phyloP scores from a whole-genome alignment of 2,797 vertebrate species.

The Gallinago nigripennis region DNA sequence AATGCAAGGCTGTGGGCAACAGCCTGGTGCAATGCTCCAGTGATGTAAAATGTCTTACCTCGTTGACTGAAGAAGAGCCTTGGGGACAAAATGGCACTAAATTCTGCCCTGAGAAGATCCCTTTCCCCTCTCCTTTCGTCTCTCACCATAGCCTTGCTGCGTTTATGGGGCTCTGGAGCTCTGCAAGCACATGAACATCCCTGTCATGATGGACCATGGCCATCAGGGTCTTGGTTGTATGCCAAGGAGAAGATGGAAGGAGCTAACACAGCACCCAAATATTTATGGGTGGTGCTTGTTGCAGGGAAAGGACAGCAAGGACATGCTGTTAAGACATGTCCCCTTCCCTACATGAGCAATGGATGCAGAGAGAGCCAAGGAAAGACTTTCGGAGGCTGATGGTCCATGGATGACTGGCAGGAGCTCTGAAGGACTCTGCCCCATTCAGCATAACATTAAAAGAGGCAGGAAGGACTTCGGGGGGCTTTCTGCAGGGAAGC shows the following conservation, averaged over 20 bases:
- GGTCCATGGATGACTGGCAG: background rate
- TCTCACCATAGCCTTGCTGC: background rate
- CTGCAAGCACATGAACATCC: background rate
- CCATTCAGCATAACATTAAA: background rate
- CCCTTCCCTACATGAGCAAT: fast-evolving
- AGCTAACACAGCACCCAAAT: background rate
- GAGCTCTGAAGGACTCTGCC: background rate
- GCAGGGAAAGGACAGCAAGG: background rate
- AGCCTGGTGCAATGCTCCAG: background rate
- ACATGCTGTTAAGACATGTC: fast-evolving
- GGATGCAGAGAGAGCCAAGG: background rate
- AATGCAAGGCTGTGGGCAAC: background rate
- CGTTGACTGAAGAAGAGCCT: background rate
- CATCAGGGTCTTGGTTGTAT: background rate
- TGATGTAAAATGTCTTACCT: background rate
- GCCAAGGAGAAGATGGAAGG: background rate
- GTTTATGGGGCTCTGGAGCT: background rate
- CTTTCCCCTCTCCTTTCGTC: background rate
- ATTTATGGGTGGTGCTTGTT: background rate
- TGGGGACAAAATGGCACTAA: background rate
- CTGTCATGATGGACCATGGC: background rate
- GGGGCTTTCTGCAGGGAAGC: background rate
- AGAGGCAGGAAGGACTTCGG: background rate
- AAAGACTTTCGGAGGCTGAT: background rate
- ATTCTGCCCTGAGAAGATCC: background rate